Base-by-base conservation (phyloP, 2,113 vertebrate genomes). In the Actinemys pallida region DNA sequence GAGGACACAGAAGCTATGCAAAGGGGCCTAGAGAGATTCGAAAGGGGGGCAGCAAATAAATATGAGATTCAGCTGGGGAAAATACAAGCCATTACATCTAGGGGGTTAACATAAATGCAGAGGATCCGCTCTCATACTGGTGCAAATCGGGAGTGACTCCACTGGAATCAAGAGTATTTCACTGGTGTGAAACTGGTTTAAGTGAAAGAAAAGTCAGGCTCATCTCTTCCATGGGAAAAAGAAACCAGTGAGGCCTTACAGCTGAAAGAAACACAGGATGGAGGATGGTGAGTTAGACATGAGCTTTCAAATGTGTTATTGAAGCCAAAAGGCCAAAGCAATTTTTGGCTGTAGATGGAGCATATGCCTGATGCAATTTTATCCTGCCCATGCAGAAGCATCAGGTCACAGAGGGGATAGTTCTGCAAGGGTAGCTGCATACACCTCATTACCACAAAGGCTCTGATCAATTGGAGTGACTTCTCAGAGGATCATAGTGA, bases 11-110 rank as follows among this genome's bases (percentile, higher is more conserved):
- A 84, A 89, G 45, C 22, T 6, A 7, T 8, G 53, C 35, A 14
- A 0, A 39, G 19, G 62, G 50, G 1, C 31, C 39, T 0, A 0
- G 69, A 19, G 84, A 56, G n/a, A 56, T 2, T 53, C 25, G 45
- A 53, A 54, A 65, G 83, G 69, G n/a, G 56, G 54, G 39, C 76
- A 0, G 0, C 13, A 35, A n/a, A 39, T n/a, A 69, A 69, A 39
- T 45, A 39, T 69, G 65, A 69, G 65, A 39, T 20, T 69, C 35
- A 69, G n/a, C 35, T 50, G 57, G 57, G 57, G 75, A 53, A 76
- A 86, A 31, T 25, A 39, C 12, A 54, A 39, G 22, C 35, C 8
- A 39, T 50, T 39, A 35, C 31, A 93, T 47, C 50, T 25, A 85
- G 65, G 17, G 35, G 35, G n/a, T 39, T 69, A 69, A 69, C 65